Conservation (phyloP, 1,140 invertebrate genomes). For the Galleria mellonella region DNA sequence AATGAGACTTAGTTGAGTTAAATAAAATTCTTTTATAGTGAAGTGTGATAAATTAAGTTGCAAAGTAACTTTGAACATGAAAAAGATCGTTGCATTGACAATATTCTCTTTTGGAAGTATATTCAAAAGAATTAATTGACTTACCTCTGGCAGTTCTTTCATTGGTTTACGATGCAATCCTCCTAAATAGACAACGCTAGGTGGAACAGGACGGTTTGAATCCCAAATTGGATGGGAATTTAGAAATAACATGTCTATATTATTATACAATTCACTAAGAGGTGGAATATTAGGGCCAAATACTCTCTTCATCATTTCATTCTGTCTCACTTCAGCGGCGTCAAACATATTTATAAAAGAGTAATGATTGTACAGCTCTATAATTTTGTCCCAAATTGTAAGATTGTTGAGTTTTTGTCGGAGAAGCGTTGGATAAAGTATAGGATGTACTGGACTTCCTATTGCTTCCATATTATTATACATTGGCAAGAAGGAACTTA, state of each 20-base stretch:
- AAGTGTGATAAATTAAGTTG: too few relatives aligned
- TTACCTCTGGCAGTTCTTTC: slow-evolving; percentile 43
- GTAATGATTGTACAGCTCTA: slow-evolving; percentile 8
- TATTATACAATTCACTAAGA: slow-evolving; percentile 48
- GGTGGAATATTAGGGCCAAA: slow-evolving; percentile 49
- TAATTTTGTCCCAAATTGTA: slow-evolving; percentile 19
- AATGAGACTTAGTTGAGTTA: too few relatives aligned
- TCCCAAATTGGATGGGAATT: slow-evolving; percentile 74
- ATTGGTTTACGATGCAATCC: slow-evolving; percentile 50
- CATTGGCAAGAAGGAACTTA: slow-evolving; percentile 27
- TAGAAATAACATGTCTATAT: slow-evolving; percentile 64
- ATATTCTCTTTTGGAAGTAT: neutral
- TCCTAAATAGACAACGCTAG: slow-evolving; percentile 74
- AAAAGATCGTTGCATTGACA: too few relatives aligned
- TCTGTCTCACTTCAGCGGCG: slow-evolving; percentile 1
- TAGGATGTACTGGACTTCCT: slow-evolving; percentile 22
- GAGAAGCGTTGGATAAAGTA: slow-evolving; percentile 23
- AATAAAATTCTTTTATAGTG: too few relatives aligned
- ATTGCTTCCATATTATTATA: slow-evolving; percentile 9
- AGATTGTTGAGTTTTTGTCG: slow-evolving; percentile 6
- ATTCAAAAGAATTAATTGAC: slow-evolving; percentile 3
- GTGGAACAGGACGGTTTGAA: slow-evolving; percentile 62
- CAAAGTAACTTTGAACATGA: too few relatives aligned
- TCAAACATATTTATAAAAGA: neutral
- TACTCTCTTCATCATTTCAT: slow-evolving; percentile 21